Evolutionary conservation across 1,140 invertebrate genomes (phyloP).

Genomic region (Cydia amplana): DNA sequence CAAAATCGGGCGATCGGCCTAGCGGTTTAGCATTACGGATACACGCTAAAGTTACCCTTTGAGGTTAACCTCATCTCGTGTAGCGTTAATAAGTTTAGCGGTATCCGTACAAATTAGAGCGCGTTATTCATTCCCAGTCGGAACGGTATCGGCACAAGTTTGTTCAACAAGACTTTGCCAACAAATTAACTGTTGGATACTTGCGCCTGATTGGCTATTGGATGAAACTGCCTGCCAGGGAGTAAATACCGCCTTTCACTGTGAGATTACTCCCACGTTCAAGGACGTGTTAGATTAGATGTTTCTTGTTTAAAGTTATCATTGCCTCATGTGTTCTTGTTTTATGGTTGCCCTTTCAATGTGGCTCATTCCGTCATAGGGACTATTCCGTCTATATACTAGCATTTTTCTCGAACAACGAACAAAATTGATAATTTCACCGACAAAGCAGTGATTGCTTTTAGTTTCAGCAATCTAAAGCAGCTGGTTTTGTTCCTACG

Average conservation of each 20-base stretch:
- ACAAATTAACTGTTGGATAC: constrained; percentile 26
- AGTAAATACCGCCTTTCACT: background rate
- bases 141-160: constrained; percentile 4
- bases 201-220: constrained; percentile 28
- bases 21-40: constrained; percentile 6
- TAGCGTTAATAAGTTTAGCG: constrained; percentile 14
- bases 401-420: too few relatives aligned
- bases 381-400: too few relatives aligned
- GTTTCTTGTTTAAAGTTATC: constrained; percentile 3
- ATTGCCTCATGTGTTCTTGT: too few relatives aligned
- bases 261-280: background rate
- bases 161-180: constrained; percentile 2
- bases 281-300: background rate
- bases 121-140: constrained; percentile 12
- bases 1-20: background rate
- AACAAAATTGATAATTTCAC: too few relatives aligned
- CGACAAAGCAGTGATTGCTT: too few relatives aligned
- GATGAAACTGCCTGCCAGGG: background rate
- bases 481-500: too few relatives aligned
- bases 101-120: constrained; percentile 12
- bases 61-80: constrained; percentile 12
- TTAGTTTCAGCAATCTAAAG: too few relatives aligned
- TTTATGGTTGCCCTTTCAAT: too few relatives aligned
- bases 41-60: constrained; percentile 16
- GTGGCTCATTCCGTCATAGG: too few relatives aligned